Evolutionary conservation across 2,113 vertebrate genomes (phyloP), one percentile per base, ranked within the genome.

Genomic region (Calidris pygmaea): DNA sequence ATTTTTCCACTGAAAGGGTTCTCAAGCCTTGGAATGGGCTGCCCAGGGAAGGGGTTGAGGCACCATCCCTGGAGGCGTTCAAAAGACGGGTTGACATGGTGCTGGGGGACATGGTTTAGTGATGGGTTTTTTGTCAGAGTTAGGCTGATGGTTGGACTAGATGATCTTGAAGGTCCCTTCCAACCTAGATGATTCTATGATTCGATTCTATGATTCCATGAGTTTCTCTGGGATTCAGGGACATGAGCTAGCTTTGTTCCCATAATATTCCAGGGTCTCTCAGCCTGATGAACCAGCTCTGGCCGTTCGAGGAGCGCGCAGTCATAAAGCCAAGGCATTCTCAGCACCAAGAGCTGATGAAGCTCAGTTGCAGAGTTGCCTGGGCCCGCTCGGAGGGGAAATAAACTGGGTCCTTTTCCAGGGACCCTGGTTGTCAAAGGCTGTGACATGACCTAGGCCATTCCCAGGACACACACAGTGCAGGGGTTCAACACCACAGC

Each of bases 301-400:
- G 34, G 50, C 63, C 20, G 9, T 70, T 22, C 0, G 0, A 45
- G 76, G 45, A 81, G 34, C 3, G 2, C 35, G 41, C 9, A 53
- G 63, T 60, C 45, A 20, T 45, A 70, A 56, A 84, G 21, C 56
- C 37, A 56, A 84, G 18, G 47, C 37, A 3, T 80, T 72, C 43
- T 79, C 39, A 83, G 58, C 5, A 0, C n/a, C 34, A n/a, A 43
- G 62, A 88, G 53, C 74, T 47, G 47, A 21, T 76, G 66, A 72
- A 94, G 32, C 56, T 89, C 37, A 29, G 15, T 15, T 93, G 48
- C 48, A 74, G 43, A 71, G 30, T 60, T 1, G 7, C 72, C 37
- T 67, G 30, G 56, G 9, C 48, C 52, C 7, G 6, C 47, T 87
- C 52, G 75, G 79, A 88, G 71, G 19, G 81, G 29, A 71, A 92